Evolutionary conservation across 2,113 vertebrate species (phyloP), one percentile per base, ranked within the genome.

Genomic region (Myiagra hebetior): DNA sequence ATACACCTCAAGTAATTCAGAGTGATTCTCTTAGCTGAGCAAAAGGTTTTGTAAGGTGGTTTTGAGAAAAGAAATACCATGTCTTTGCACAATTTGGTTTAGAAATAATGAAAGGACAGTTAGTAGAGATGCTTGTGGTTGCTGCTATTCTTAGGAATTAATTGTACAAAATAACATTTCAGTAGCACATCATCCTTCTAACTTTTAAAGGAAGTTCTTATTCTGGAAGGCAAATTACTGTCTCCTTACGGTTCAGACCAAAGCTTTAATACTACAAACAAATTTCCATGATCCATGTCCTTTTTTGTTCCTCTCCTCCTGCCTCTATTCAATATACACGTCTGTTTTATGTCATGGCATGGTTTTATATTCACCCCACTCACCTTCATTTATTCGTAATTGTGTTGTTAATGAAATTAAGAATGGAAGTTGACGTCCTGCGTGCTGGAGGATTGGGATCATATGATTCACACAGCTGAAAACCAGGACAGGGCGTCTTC

Each of bases 151-250:
- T 91, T 83, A 53, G 7, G 6, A 49, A 64, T 91, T 86, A 88
- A 64, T 90, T 84, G 42, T 20, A 59, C 19, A 59, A 80, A 93
- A 74, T 33, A 88, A 52, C 49, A 75, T 83, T 93, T 59, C 90
- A 70, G 81, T 69, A 90, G 39, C 78, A 78, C 52, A 70, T 49
- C 27, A 39, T 77, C 23, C 7, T 55, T 91, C 89, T 93, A 84
- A 77, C 85, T 94, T 93, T 81, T 84, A 86, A 96, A 89, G 68
- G 68, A 78, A 93, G 39, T 80, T 91, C 50, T 82, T 90, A 44
- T 75, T 97, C 91, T 93, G 78, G 92, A 87, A 87, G 20, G 52
- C 19, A 21, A 60, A 69, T 80, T 21, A 20, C 44, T 53, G 3
- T 42, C 49, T 53, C 21, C 31, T 87, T 86, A n/a, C 2, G 2